phyloP scores from a whole-genome alignment of 2,888 invertebrate genomes.

The Dolichopus griseipennis region DNA sequence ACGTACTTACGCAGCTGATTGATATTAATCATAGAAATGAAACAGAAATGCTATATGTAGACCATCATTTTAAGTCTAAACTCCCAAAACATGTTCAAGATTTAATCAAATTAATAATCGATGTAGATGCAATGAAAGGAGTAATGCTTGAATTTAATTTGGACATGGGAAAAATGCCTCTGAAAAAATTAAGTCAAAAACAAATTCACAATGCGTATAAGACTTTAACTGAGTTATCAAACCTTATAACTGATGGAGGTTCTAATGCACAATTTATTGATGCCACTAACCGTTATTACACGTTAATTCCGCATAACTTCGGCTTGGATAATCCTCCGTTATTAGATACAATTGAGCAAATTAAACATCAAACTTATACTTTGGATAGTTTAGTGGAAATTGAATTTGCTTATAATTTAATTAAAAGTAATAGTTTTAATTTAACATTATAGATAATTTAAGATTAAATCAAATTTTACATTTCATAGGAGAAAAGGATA shows the following conservation, averaged over 20 bases:
- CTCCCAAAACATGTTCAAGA: slow-evolving; percentile 70
- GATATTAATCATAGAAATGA: slow-evolving; percentile 79
- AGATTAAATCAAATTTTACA: no score
- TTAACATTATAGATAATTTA: no score
- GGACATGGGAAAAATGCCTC: slow-evolving; percentile 95
- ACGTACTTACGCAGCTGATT: slow-evolving; percentile 56
- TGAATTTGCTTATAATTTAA: slow-evolving; percentile 85
- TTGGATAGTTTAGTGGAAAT: slow-evolving; percentile 88
- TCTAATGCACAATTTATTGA: slow-evolving; percentile 57
- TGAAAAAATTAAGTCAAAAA: slow-evolving; percentile 87
- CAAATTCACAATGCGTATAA: slow-evolving; percentile 80
- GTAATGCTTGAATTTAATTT: slow-evolving; percentile 91
- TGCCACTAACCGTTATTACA: slow-evolving; percentile 89
- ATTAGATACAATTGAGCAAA: slow-evolving; percentile 63
- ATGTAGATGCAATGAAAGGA: slow-evolving; percentile 83
- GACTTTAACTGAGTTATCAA: slow-evolving; percentile 64
- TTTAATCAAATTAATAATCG: slow-evolving; percentile 78
- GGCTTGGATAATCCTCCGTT: slow-evolving; percentile 75
- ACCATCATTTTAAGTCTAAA: slow-evolving; percentile 51
- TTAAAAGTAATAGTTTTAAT: slow-evolving; percentile 50
- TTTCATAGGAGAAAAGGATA: slow-evolving; percentile 28
- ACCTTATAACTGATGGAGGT: slow-evolving; percentile 47
- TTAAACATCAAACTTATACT: slow-evolving; percentile 71
- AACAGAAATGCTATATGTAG: slow-evolving; percentile 28
- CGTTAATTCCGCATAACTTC: slow-evolving; percentile 90